Evolutionary conservation across 2,113 vertebrate genomes (phyloP).

Genomic region (Aramus guarauna): DNA sequence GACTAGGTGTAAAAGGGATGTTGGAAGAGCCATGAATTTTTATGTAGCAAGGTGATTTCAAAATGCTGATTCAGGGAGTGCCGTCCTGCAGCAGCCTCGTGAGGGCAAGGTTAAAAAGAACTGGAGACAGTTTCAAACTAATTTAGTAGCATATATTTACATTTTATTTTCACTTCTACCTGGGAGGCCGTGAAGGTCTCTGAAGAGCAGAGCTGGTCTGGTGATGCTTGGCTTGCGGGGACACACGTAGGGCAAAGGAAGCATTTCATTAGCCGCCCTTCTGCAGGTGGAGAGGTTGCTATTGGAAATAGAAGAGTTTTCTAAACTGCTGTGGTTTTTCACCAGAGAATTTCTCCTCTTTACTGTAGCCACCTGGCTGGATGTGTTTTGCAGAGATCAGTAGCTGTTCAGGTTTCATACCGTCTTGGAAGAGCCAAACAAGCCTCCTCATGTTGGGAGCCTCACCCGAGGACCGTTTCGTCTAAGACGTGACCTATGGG

Average conservation of each 20-base stretch:
- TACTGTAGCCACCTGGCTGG: accelerated
- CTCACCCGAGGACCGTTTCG: background rate
- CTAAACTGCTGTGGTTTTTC: background rate
- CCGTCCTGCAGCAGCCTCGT: background rate
- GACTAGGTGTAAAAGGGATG: background rate
- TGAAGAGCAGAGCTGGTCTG: background rate
- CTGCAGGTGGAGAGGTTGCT: background rate
- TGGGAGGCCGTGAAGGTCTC: background rate
- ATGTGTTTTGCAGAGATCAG: background rate
- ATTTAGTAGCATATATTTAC: background rate
- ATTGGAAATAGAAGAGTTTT: background rate
- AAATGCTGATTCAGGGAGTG: background rate
- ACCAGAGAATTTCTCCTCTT: background rate
- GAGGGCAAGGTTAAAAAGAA: background rate
- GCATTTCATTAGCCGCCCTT: background rate
- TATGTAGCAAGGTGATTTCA: background rate
- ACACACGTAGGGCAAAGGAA: background rate
- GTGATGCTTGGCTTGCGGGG: background rate
- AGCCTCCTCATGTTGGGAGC: background rate
- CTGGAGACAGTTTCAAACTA: background rate
- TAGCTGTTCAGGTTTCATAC: background rate
- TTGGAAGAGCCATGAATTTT: background rate
- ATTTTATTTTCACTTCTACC: background rate
- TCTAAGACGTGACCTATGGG: accelerated
- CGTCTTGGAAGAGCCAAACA: background rate